phyloP scores from a whole-genome alignment of 2,113 vertebrate genomes.

The Oncorhynchus tshawytscha region DNA sequence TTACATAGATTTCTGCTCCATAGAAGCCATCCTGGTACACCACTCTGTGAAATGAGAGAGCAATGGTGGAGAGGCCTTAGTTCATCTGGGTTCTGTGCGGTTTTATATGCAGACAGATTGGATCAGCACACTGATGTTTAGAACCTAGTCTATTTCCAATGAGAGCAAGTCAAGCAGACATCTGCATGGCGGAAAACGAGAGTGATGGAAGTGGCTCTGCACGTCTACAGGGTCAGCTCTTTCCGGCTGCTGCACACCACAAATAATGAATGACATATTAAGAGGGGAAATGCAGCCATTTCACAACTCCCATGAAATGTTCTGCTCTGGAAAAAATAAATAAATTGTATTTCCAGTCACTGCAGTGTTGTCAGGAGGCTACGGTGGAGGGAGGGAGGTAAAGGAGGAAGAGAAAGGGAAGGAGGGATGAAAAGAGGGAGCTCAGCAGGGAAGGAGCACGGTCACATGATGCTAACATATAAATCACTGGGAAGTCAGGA shows the following conservation, averaged over 20 bases:
- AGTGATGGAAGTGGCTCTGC: neutral
- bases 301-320: slow-evolving; percentile 57
- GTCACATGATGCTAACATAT: slow-evolving; percentile 55
- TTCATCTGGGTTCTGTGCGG: neutral
- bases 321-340: slow-evolving; percentile 57
- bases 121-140: slow-evolving; percentile 4
- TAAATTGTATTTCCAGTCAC: slow-evolving; percentile 37
- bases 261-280: slow-evolving; percentile 59
- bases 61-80: slow-evolving; percentile 43
- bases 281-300: slow-evolving; percentile 46
- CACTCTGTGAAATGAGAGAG: slow-evolving; percentile 74
- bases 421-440: neutral
- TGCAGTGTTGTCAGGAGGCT: slow-evolving; percentile 51
- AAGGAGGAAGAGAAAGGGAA: neutral
- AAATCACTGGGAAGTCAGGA: slow-evolving; percentile 60
- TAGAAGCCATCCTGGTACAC: slow-evolving; percentile 98
- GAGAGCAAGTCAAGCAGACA: neutral
- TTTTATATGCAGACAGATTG: neutral
- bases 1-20: slow-evolving; percentile 96
- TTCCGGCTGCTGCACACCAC: slow-evolving; percentile 33
- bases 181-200: neutral
- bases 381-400: neutral
- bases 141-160: slow-evolving; percentile 7
- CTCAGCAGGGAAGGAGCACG: slow-evolving; percentile 31
- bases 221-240: slow-evolving; percentile 32